Percentiles rank a stretch among this genome's conserved stretches.
phyloP scores from a whole-genome alignment of 2,797 vertebrate genomes.

The Falco biarmicus region DNA sequence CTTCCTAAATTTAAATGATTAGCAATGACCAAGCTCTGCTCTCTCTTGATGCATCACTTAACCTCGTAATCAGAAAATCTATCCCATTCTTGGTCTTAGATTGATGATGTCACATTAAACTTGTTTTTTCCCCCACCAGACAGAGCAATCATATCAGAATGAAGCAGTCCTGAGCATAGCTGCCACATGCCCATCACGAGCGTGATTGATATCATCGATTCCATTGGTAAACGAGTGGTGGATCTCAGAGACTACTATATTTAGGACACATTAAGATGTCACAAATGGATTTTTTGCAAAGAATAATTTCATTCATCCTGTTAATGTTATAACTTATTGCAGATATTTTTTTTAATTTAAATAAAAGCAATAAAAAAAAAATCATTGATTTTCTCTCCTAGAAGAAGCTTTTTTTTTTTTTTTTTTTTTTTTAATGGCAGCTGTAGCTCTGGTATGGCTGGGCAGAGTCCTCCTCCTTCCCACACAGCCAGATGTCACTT shows the following conservation, averaged over 20 bases:
- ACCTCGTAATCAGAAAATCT: conserved; percentile 77
- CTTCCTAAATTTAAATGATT: conserved; percentile 76
- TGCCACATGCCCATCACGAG: conserved; percentile 15
- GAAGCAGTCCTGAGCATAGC: conserved; percentile 17
- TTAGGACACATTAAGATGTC: conserved; percentile 70
- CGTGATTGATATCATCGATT: conserved; percentile 46
- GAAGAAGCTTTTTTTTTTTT: not conserved
- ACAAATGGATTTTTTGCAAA: conserved; percentile 49
- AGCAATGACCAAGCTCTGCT: conserved; percentile 69
- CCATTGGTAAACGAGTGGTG: conserved; percentile 3
- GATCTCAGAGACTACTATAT: conserved; percentile 41
- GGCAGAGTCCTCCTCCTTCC: not conserved
- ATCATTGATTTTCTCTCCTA: not conserved
- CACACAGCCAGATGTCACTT: not conserved
- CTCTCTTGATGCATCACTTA: conserved; percentile 72
- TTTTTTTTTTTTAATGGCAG: not conserved
- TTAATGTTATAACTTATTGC: conserved; percentile 4
- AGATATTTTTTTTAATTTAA: not conserved
- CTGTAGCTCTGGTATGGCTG: not conserved
- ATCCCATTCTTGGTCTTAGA: conserved; percentile 70
- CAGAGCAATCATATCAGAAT: conserved; percentile 36
- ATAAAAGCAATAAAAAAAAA: not conserved
- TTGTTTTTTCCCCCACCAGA: conserved; percentile 16
- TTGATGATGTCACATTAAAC: conserved; percentile 75
- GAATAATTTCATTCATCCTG: conserved; percentile 52